Base-by-base conservation (phyloP, 2,113 vertebrate genomes). In the Amphilophus citrinellus region DNA sequence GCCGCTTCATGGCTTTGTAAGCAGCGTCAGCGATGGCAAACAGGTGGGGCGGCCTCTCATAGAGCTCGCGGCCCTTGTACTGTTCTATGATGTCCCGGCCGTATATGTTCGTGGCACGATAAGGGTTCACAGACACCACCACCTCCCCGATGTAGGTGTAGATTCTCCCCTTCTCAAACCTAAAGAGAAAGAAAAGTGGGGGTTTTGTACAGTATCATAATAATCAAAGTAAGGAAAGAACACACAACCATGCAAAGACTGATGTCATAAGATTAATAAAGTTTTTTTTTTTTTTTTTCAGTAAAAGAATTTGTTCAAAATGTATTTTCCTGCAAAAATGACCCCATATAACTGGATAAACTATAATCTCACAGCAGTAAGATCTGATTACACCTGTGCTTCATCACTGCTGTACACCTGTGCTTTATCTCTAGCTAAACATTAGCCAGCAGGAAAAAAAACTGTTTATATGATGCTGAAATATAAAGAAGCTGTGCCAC, bases 1-100 rank as follows among this genome's bases (percentile, higher is more conserved):
- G 91, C 77, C 98, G 97, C 95, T 99, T 99, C 98, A 99, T 99
- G 20, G 98, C 98, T 91, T 99, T 99, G 94, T 99, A 99, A 1
- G 98, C 98, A 1, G 98, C 98, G 3, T 99, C 98, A 0, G 98
- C 98, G 11, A 99, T 98, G 76, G 98, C 97, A 0, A 99, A 99
- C 24, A 99, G 98, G 92, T 99, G 98, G 1, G 98, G 98, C 0
- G 98, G 98, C 66, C 98, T 96, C 95, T 99, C 98, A 1, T 99
- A 99, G 66, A 99, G 90, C 87, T 99, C 98, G 2, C 98, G 95
- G 1, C 98, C 98, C 85, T 96, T 97, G 91, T 99, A 99, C 91
- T 98, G 98, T 89, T 99, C 98, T 0, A 99, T 93, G 2, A 79
- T 95, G 87, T 99, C 98, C 4, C 96, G 96, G 24, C 98, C 97